Evolutionary conservation across 2,113 vertebrate species (phyloP), one percentile per base, ranked within the genome.

Genomic region (Thermophis baileyi): DNA sequence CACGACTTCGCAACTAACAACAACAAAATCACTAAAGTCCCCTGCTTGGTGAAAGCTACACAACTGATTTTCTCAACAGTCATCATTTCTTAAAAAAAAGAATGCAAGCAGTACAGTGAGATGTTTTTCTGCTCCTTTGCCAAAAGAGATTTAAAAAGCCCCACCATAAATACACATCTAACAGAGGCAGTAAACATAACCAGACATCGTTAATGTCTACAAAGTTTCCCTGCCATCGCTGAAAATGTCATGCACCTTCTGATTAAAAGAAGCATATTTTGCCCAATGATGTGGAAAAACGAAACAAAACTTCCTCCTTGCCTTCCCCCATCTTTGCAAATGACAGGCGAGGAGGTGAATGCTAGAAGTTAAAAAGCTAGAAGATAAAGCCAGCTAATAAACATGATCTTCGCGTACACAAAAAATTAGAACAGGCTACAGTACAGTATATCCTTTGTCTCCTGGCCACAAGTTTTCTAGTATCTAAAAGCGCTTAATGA

Each of bases 301-400:
- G 3, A 27, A 87, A 91, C 0, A n/a, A 95, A 90, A 90, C 5
- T 30, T 55, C 40, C 20, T 40, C 35, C 40, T 54, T 55, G 88
- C 88, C 10, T 89, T 53, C 35, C 88, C 87, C 91, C 87, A 47
- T 47, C 92, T 27, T 27, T n/a, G 8, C 27, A 54, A 14, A 55
- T 35, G 12, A 24, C 40, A 86, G 14, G 18, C 3, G 18, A 44
- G 12, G 7, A 7, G 35, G 8, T 95, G 93, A 91, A 74, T 90
- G 86, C 47, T 69, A 47, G 2, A 93, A 63, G 63, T 85, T 87
- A 90, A 94, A 95, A 44, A 94, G 53, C 69, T 47, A 81, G 46
- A 49, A 90, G 89, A 96, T 85, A n/a, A 57, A 89, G 57, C 92
- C 92, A 95, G 92, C 94, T 95, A 96, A 94, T 87, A 95, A 96